Conservation (phyloP, 2,113 vertebrate species). For the Oceanites oceanicus region DNA sequence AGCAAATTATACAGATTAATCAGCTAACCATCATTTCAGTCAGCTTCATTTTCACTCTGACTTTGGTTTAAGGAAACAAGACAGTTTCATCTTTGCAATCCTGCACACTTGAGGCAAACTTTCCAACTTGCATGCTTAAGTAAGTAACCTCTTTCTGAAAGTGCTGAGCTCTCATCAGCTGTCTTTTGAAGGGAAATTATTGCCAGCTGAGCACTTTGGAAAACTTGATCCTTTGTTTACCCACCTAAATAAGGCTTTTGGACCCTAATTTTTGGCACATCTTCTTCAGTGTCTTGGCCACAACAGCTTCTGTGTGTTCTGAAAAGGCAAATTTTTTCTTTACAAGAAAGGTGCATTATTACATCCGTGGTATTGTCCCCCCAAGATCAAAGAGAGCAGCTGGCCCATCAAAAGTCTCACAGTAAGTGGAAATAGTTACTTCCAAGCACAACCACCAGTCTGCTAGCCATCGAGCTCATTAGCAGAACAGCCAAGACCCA, state of each 20-base stretch:
- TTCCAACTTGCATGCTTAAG: neutral
- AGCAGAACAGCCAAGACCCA: neutral
- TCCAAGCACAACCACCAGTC: neutral
- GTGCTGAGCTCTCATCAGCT: neutral
- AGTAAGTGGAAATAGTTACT: neutral
- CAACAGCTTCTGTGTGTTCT: neutral
- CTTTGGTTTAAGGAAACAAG: neutral
- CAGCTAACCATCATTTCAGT: neutral
- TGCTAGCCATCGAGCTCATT: neutral
- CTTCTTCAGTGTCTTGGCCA: neutral
- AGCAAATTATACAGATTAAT: neutral
- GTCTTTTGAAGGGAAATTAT: neutral
- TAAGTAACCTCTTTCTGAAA: neutral
- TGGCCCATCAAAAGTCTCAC: neutral
- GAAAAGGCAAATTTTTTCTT: neutral
- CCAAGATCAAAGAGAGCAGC: neutral
- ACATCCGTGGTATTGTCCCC: neutral
- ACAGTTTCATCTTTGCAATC: neutral
- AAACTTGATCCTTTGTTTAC: neutral
- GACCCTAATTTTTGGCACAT: neutral
- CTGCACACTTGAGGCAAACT: neutral
- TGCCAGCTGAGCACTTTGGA: neutral
- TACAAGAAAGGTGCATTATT: neutral
- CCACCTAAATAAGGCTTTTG: neutral
- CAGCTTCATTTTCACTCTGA: neutral